These are phyloP conservation scores for Oenanthe oenanthe DNA, from an alignment of 2,113 vertebrate genomes.

Conservation along the genomic window DNA sequence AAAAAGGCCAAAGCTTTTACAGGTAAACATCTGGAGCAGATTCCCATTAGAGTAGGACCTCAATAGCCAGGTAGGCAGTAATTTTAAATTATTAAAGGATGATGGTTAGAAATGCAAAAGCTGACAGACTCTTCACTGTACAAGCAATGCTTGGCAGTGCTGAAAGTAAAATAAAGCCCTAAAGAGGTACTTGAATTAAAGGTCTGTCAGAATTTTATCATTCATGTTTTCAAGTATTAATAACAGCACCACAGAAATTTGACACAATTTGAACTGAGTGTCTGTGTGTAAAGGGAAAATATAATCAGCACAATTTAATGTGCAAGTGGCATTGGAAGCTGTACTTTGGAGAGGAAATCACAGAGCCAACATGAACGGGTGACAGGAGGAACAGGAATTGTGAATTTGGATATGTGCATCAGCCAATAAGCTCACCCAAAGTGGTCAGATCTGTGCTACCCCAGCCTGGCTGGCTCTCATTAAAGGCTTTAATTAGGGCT, in stretches of 20 bases:
- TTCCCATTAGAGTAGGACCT: not conserved
- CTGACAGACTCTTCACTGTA: not conserved
- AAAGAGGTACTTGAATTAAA: constrained; percentile 15
- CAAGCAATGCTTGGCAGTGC: not conserved
- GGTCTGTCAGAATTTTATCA: constrained; percentile 12
- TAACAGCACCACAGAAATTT: not conserved
- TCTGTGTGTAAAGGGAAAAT: constrained; percentile 3
- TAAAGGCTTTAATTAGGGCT: not conserved
- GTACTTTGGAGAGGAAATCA: not conserved
- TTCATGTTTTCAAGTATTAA: constrained; percentile 5
- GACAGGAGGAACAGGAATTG: not conserved
- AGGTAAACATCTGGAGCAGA: not conserved
- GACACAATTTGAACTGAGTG: not conserved
- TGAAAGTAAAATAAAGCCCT: not conserved
- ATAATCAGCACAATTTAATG: not conserved
- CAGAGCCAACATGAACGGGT: not conserved
- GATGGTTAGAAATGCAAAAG: not conserved
- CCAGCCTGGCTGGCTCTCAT: not conserved
- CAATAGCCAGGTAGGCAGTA: not conserved
- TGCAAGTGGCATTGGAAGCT: not conserved
- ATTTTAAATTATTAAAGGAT: not conserved
- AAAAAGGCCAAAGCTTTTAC: not conserved
- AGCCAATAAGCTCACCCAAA: not conserved
- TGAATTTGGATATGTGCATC: accelerated
- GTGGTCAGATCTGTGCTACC: not conserved